Percentiles rank a stretch among this genome's conserved stretches.
Conservation (phyloP, 2,797 vertebrate genomes). For the Morus bassanus region DNA sequence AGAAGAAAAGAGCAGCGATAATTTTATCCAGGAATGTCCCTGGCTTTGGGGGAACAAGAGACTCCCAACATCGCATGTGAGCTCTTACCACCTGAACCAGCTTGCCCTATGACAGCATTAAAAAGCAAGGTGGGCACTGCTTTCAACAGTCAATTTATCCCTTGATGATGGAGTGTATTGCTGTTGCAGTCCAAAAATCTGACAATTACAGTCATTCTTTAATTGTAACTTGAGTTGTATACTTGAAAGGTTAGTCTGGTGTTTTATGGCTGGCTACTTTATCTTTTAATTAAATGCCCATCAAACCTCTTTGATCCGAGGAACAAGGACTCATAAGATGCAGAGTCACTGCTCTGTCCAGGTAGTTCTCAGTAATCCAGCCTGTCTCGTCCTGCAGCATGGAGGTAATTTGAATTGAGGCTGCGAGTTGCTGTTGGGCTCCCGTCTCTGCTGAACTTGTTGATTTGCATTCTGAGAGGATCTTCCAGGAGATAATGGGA, state of each 20-base stretch:
- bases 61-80: neutral
- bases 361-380: slow-evolving; percentile 25
- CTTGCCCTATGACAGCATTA: neutral
- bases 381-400: neutral
- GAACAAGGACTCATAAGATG: slow-evolving; percentile 13
- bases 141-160: neutral
- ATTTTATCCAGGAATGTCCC: neutral
- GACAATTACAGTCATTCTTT: slow-evolving; percentile 23
- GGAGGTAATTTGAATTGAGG: slow-evolving; percentile 31
- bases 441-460: slow-evolving; percentile 1
- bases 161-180: neutral
- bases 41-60: neutral
- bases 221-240: slow-evolving; percentile 1
- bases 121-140: neutral
- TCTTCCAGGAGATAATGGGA: slow-evolving; percentile 51
- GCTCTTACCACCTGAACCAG: neutral
- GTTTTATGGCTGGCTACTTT: slow-evolving; percentile 20
- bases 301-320: slow-evolving; percentile 15
- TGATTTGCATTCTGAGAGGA: slow-evolving; percentile 52
- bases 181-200: neutral
- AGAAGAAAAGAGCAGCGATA: neutral
- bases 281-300: slow-evolving; percentile 56
- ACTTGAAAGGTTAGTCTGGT: slow-evolving; percentile 1
- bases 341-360: neutral
- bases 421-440: neutral